Evolutionary conservation across 2,888 invertebrate genomes (phyloP), one percentile per base, ranked within the genome.

Genomic region (Polia nebulosa): DNA sequence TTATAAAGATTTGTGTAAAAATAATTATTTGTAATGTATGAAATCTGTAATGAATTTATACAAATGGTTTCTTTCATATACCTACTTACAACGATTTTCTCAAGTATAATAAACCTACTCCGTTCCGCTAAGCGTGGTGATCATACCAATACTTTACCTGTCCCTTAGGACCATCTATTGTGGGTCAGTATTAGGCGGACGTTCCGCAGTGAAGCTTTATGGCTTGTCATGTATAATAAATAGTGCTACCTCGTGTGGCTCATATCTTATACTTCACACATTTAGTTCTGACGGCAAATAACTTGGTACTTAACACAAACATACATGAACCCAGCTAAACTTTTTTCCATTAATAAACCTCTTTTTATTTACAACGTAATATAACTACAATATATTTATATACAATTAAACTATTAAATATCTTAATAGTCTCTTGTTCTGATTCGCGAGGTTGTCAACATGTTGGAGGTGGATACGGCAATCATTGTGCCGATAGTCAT

Each of bases 131-230:
- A 56, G 27, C 44, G 8, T 22, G 15, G 36, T 56, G 34, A 44
- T 56, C n/a, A 70, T 36, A 36, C 8, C 49, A 62, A 72, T 41
- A 49, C 47, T 34, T 72, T 20, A 22, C 22, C 13, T 17, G 39
- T 60, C 72, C 36, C 59, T 17, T 9, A 60, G 72, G 73, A 61
- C 39, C 27, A 68, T 49, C n/a, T 61, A 51, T 72, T 29, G 17
- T 51, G 27, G 27, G 34, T 34, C 27, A 47, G 45, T 39, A 72
- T 36, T 34, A 36, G 13, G 47, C 3, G 20, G 29, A 39, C 15
- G 9, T 29, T 29, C 9, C 39, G 9, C 47, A 36, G n/a, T 39
- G 20, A 17, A 67, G 17, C 25, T 72, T 39, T 58, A 39, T 25
- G 22, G n/a, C 17, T 72, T 72, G n/a, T 20, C 39, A 36, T 22